Evolutionary conservation across 2,888 invertebrate species (phyloP), one percentile per base, ranked within the genome.

Genomic region (Aethes cnicana): DNA sequence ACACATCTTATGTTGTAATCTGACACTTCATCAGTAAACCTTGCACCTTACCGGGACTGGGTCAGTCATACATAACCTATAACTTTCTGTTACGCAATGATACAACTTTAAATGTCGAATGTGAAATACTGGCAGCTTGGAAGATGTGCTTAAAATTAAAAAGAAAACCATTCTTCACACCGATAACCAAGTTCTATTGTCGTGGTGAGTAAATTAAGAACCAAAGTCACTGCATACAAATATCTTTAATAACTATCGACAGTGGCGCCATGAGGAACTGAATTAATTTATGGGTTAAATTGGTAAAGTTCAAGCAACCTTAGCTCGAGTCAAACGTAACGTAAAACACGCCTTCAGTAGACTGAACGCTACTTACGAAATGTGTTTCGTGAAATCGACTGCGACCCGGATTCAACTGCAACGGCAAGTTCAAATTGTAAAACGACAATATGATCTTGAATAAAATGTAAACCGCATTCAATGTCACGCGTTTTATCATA

Each of bases 321-420:
- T 25, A 35, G 9, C 18, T 25, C 20, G 11, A 16, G 21, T 36
- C 28, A 26, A 42, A 43, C 42, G 30, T 36, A 43, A 50, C 23
- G 4, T 11, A 42, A 17, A 2, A n/a, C 28, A 47, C 25, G 9
- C 9, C 28, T 37, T 30, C 43, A 57, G 58, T 64, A 44, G 61
- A 64, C 59, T 62, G 47, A 66, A 68, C 66, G 69, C 61, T 67
- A 61, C 57, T 80, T 79, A 73, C 66, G 68, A 78, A 82, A 79
- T 74, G 61, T 62, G 43, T 70, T 69, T 74, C 78, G 73, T 74
- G 77, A 81, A 81, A 80, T 80, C 77, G 68, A 42, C 50, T 57
- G 54, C 53, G 55, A 57, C 58, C 59, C 56, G 56, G 53, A 57
- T 55, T 54, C 49, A 33, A 47, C 37, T 26, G 50, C 52, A 47